Evolutionary conservation across 2,797 vertebrate species (phyloP).

Genomic region (Rhadinocentrus ornatus): DNA sequence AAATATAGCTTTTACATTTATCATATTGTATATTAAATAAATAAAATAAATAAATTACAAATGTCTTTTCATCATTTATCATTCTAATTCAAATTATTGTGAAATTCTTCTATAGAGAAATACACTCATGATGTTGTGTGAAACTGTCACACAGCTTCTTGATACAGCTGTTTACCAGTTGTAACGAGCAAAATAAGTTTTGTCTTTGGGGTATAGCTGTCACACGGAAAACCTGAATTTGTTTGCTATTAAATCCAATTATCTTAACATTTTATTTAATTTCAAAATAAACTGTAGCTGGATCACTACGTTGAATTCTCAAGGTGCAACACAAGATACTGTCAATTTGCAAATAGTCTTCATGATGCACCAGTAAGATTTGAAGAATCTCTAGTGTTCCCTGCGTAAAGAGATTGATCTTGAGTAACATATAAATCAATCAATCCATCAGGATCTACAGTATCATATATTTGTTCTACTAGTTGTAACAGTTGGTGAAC

Average conservation of each 20-base stretch:
- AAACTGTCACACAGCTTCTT: neutral
- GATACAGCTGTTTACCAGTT: neutral
- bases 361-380: constrained; percentile 12
- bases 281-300: neutral
- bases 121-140: neutral
- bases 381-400: constrained; percentile 11
- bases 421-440: constrained; percentile 17
- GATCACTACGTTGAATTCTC: neutral
- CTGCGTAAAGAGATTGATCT: constrained; percentile 17
- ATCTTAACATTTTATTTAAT: neutral
- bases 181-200: neutral
- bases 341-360: neutral
- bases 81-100: neutral
- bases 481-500: constrained; percentile 1
- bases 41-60: neutral
- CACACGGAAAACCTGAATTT: neutral
- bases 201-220: neutral
- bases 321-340: neutral
- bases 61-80: neutral
- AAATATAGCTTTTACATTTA: neutral
- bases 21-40: neutral
- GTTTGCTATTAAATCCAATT: neutral
- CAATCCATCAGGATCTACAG: constrained; percentile 17
- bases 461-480: constrained; percentile 3
- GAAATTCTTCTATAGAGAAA: neutral